Base-by-base conservation (phyloP, 2,797 vertebrate genomes). In the Aeoliscus strigatus region DNA sequence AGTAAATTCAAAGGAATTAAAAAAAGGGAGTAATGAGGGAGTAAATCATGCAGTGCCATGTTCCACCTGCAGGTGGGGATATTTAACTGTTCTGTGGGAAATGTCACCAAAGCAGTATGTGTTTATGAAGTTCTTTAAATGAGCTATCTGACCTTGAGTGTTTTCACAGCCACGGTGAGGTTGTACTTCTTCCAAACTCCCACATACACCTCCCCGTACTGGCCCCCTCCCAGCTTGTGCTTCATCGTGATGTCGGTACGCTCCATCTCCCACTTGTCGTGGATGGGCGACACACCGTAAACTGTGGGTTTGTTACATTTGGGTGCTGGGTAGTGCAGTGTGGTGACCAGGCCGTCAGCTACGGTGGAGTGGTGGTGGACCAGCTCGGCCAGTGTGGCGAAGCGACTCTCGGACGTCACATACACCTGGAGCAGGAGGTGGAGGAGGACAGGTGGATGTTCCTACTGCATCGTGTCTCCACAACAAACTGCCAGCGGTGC, bases 211-310 rank as follows among this genome's bases (percentile, higher is more conserved):
- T 99, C 96, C 1, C 96, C 96, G 4, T 99, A 99, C 76, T 99
- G 96, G 53, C 96, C 96, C 12, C 96, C 96, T 27, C 96, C 96
- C 1, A 99, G 90, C 72, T 99, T 99, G 92, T 99, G 96, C 91
- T 98, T 99, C 96, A 99, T 99, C 81, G 96, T 98, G 83, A 99
- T 99, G 72, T 99, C 96, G 3, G 96, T 99, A 58, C 96, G 89
- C 67, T 99, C 96, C 95, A 99, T 99, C 86, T 99, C 96, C 96
- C 96, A 99, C 70, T 98, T 98, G 80, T 99, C 96, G 0, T 99
- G 94, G 82, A 97, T 99, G 60, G 96, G 96, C 17, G 96, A 99
- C 73, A 99, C 96, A 0, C 96, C 96, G 1, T 99, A 99, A 52
- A 99, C 93, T 0, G 96, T 99, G 72, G 96, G 96, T 72, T 99